Evolutionary conservation across 2,888 invertebrate species (phyloP).

Genomic region (Micoletzkya japonica): DNA sequence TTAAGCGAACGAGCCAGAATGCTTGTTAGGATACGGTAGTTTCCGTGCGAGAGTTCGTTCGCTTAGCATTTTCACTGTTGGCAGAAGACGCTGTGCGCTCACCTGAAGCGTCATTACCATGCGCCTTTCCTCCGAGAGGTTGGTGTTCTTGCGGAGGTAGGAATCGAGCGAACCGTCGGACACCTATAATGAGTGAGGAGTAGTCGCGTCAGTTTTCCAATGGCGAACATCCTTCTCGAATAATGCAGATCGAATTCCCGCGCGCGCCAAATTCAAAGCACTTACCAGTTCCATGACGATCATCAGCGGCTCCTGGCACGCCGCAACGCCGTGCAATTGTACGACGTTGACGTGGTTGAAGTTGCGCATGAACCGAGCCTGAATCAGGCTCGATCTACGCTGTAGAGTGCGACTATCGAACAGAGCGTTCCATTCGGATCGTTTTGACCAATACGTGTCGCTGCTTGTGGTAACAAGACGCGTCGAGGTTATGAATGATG

Average conservation of each 20-base stretch:
- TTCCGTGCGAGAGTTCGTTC: no score
- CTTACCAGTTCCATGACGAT: constrained; percentile 28
- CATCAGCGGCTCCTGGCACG: constrained; percentile 26
- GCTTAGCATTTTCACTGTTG: no score
- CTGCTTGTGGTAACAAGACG: no score
- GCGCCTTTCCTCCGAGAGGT: constrained; percentile 13
- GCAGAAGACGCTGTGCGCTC: no score
- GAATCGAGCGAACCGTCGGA: constrained; percentile 24
- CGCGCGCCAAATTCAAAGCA: not conserved
- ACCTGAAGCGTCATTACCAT: constrained; percentile 25
- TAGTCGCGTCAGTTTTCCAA: not conserved
- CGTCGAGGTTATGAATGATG: no score
- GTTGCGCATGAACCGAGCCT: constrained; percentile 25
- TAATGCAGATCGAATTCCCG: not conserved
- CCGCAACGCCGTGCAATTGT: constrained; percentile 20
- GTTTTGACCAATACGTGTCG: no score
- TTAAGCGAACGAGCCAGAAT: no score
- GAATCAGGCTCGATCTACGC: no score
- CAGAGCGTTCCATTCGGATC: no score
- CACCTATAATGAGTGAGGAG: not conserved
- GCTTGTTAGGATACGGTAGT: no score
- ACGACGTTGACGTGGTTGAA: constrained; percentile 26
- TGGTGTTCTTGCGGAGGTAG: constrained; percentile 19
- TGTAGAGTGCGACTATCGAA: no score
- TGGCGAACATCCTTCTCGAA: not conserved